A percentile compares a stretch with the other conserved stretches of the same genome.
Conservation (phyloP, 2,113 vertebrate species). For the Uropsilus gracilis region DNA sequence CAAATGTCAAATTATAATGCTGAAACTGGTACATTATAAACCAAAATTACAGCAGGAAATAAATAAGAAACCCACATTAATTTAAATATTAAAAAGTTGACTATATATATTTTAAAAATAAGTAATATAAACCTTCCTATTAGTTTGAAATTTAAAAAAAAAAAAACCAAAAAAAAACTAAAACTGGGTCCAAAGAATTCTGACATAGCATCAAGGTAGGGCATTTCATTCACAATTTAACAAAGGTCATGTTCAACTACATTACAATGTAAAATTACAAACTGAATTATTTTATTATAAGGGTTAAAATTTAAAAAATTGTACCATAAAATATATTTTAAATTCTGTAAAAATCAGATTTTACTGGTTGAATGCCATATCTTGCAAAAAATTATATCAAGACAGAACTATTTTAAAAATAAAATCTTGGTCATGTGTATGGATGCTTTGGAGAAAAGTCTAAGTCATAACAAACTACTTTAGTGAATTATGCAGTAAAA, state of each 20-base stretch:
- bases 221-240: neutral
- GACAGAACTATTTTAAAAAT: neutral
- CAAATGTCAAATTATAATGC: too few species aligned
- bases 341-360: conserved; percentile 14
- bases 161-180: too few species aligned
- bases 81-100: neutral
- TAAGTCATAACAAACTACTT: neutral
- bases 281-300: neutral
- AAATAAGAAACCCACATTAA: too few species aligned
- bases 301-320: too few species aligned
- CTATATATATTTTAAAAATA: neutral
- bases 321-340: neutral
- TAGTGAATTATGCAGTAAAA: neutral
- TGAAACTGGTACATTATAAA: too few species aligned
- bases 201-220: neutral
- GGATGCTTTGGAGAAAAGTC: neutral
- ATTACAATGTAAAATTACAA: conserved; percentile 17
- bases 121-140: neutral
- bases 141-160: neutral
- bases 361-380: neutral
- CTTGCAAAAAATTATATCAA: neutral
- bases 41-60: too few species aligned
- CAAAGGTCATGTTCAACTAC: neutral
- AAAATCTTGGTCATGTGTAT: neutral
- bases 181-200: conserved; percentile 11